Percentiles rank a stretch among this genome's conserved stretches.
These are phyloP conservation scores for Drosophila koepferae DNA, from an alignment of 2,888 invertebrate genomes.

Conservation along the genomic window DNA sequence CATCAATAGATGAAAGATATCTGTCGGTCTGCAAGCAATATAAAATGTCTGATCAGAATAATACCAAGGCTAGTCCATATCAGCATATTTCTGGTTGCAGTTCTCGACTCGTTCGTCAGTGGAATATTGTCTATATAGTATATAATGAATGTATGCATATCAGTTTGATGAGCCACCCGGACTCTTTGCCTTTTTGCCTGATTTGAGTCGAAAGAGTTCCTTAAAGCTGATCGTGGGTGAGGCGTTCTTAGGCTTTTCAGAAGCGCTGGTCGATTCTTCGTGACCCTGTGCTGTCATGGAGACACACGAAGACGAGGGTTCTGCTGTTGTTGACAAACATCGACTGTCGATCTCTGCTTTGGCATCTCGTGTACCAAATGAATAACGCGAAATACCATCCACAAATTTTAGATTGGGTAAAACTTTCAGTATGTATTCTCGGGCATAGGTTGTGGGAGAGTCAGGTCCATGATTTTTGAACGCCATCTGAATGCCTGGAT, in stretches of 20 bases:
- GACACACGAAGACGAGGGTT: constrained; percentile 38
- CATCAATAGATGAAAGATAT: constrained; percentile 21
- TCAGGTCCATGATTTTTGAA: constrained; percentile 48
- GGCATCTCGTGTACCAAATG: constrained; percentile 4
- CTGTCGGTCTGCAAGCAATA: constrained; percentile 10
- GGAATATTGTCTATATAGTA: constrained; percentile 12
- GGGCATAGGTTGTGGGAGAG: constrained; percentile 83
- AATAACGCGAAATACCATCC: constrained; percentile 70
- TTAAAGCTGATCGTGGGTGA: constrained; percentile 72
- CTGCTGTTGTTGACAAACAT: constrained; percentile 1
- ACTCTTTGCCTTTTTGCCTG: constrained; percentile 60
- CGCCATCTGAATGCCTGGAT: constrained; percentile 90
- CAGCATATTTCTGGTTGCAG: constrained; percentile 14
- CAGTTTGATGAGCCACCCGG: constrained; percentile 69
- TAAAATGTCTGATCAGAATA: constrained; percentile 48
- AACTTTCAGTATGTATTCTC: constrained; percentile 75
- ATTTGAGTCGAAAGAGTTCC: constrained; percentile 75
- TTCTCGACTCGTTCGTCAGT: neutral
- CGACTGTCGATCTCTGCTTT: constrained; percentile 7
- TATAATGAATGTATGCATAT: constrained; percentile 23
- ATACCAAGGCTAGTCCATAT: constrained; percentile 21
- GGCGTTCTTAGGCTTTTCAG: constrained; percentile 47
- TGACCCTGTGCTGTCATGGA: constrained; percentile 47
- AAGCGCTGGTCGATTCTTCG: constrained; percentile 59
- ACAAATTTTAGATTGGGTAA: constrained; percentile 78